Percentiles rank a stretch among this genome's conserved stretches.
These are phyloP conservation scores for Diogma glabrata DNA, from an alignment of 2,888 invertebrate genomes.

Conservation along the genomic window DNA sequence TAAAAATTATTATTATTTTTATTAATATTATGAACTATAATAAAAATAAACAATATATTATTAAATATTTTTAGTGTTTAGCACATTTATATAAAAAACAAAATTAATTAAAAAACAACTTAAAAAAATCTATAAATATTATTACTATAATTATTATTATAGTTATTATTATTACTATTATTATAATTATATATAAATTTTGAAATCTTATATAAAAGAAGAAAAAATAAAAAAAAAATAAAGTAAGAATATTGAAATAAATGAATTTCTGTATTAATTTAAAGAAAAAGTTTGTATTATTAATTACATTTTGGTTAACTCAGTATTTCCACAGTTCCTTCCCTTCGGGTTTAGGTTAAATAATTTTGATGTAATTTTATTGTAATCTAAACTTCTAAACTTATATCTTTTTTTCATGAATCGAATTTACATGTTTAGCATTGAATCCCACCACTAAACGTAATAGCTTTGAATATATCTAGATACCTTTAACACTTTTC, in stretches of 20 bases:
- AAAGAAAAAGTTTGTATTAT: not conserved
- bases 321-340: no score
- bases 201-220: constrained; percentile 5
- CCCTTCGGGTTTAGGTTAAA: no score
- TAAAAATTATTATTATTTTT: no score
- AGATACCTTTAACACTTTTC: no score
- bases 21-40: no score
- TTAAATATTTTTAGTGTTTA: constrained; percentile 9
- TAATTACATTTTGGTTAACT: no score
- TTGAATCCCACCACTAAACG: no score
- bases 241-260: constrained; percentile 1
- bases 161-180: constrained; percentile 6
- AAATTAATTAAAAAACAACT: constrained; percentile 5
- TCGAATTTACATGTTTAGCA: no score
- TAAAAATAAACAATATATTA: constrained; percentile 6
- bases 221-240: constrained; percentile 5
- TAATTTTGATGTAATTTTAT: no score
- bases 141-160: constrained; percentile 7
- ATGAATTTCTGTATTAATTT: constrained; percentile 9
- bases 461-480: no score
- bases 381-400: no score
- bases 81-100: constrained; percentile 7
- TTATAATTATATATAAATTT: constrained; percentile 5
- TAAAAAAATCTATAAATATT: constrained; percentile 7
- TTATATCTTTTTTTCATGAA: no score